These are phyloP conservation scores for Caenorhabditis sp. DNA, from an alignment of 2,888 invertebrate species.

Conservation along the genomic window DNA sequence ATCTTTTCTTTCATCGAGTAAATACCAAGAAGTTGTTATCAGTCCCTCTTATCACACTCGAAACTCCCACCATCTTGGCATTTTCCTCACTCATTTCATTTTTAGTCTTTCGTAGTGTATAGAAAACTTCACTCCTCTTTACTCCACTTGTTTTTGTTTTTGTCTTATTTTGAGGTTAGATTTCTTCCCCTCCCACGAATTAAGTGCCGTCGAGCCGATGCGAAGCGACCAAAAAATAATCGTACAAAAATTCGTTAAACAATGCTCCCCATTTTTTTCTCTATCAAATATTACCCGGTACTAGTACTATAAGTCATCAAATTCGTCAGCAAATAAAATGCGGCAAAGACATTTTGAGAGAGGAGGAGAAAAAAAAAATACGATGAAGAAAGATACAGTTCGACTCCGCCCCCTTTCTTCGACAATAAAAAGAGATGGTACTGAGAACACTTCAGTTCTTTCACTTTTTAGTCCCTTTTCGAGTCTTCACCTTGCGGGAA, in stretches of 20 bases:
- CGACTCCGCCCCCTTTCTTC: constrained; percentile 47
- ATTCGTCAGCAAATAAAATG: constrained; percentile 65
- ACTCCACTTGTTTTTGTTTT: constrained; percentile 1
- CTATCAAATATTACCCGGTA: constrained; percentile 53
- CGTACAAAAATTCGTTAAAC: constrained; percentile 53
- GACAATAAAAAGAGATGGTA: constrained; percentile 62
- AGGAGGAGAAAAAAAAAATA: constrained; percentile 14
- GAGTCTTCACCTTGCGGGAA: constrained; percentile 2
- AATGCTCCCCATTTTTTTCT: constrained; percentile 49
- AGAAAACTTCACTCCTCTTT: background rate
- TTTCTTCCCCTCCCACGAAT: background rate
- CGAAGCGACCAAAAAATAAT: constrained; percentile 3
- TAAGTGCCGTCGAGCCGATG: constrained; percentile 6
- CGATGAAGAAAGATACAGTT: constrained; percentile 41
- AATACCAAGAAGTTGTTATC: constrained; percentile 46
- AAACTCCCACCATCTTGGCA: constrained; percentile 16
- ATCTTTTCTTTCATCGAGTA: constrained; percentile 4
- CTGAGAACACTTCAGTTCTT: constrained; percentile 60
- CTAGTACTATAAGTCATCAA: constrained; percentile 65
- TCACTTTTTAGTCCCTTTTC: constrained; percentile 13
- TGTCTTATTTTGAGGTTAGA: background rate
- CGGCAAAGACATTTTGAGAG: constrained; percentile 23
- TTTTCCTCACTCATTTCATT: constrained; percentile 15
- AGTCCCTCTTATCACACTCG: constrained; percentile 24
- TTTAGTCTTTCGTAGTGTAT: constrained; percentile 1